These are phyloP conservation scores for Stichodactyla helianthus DNA, from an alignment of 64 coral and sea anemone genomes.

Conservation along the genomic window DNA sequence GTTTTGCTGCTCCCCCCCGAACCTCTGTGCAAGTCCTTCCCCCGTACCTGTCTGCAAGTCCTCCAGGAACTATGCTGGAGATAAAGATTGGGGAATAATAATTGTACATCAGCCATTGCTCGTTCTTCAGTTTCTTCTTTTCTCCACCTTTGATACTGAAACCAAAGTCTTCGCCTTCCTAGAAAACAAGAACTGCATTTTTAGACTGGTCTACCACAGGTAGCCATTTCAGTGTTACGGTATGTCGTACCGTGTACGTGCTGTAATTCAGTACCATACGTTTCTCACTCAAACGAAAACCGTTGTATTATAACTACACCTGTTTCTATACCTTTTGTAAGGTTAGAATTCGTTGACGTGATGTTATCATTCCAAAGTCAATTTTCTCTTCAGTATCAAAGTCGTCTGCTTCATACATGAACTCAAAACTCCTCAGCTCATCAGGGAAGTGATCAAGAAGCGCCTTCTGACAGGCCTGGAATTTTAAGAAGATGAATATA, in stretches of 20 bases:
- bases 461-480: constrained; percentile 69
- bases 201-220: no score
- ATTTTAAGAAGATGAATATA: background rate
- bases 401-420: constrained; percentile 31
- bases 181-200: background rate
- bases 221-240: background rate
- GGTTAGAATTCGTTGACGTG: constrained; percentile 59
- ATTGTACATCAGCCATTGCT: constrained; percentile 62
- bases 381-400: constrained; percentile 43
- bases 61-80: constrained; percentile 24
- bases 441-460: constrained; percentile 37
- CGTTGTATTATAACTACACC: no score
- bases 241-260: background rate
- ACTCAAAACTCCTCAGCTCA: constrained; percentile 46
- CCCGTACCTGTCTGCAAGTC: background rate
- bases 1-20: no score
- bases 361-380: constrained; percentile 57
- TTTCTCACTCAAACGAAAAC: no score
- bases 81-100: constrained; percentile 78
- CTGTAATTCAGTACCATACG: no score
- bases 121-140: constrained; percentile 65
- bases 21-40: background rate
- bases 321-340: constrained; percentile 47
- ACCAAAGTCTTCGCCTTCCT: constrained; percentile 58
- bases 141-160: constrained; percentile 83